Percentiles rank a stretch among this genome's conserved stretches.
These are phyloP conservation scores for silkworm (Bombyx mori) DNA, from an alignment of 1,140 invertebrate species.

Conservation along the genomic window DNA sequence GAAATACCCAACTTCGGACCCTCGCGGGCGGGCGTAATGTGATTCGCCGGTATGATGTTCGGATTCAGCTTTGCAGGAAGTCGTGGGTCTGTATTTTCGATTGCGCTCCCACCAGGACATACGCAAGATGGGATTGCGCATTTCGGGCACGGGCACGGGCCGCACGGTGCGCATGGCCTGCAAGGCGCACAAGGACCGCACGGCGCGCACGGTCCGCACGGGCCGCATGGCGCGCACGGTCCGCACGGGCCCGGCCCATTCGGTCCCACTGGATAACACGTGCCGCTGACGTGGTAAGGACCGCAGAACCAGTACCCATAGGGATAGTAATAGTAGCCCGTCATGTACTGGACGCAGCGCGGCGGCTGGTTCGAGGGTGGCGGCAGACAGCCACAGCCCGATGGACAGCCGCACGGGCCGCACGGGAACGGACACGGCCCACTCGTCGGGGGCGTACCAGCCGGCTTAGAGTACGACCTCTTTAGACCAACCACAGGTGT, in stretches of 20 bases:
- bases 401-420: conserved; percentile 27
- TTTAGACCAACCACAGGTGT: background rate
- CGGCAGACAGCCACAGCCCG: conserved; percentile 37
- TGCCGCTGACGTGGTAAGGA: conserved; percentile 43
- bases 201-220: conserved; percentile 11
- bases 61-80: background rate
- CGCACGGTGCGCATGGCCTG: conserved; percentile 13
- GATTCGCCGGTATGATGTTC: background rate
- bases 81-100: background rate
- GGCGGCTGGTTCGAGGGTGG: conserved; percentile 46
- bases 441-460: conserved; percentile 4
- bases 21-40: background rate
- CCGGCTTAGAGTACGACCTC: conserved; percentile 19
- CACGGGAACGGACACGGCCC: conserved; percentile 29
- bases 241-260: conserved; percentile 11
- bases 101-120: background rate
- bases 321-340: conserved; percentile 60
- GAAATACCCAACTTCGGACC: conserved; percentile 5
- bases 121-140: background rate
- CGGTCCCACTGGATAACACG: conserved; percentile 25
- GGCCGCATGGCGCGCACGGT: conserved; percentile 14
- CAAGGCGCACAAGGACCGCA: conserved; percentile 2
- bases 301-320: conserved; percentile 60
- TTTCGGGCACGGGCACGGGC: conserved; percentile 27
- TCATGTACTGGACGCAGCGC: conserved; percentile 54